Evolutionary conservation across 2,113 vertebrate species (phyloP), one percentile per base, ranked within the genome.

Genomic region (Colinus virginianus): DNA sequence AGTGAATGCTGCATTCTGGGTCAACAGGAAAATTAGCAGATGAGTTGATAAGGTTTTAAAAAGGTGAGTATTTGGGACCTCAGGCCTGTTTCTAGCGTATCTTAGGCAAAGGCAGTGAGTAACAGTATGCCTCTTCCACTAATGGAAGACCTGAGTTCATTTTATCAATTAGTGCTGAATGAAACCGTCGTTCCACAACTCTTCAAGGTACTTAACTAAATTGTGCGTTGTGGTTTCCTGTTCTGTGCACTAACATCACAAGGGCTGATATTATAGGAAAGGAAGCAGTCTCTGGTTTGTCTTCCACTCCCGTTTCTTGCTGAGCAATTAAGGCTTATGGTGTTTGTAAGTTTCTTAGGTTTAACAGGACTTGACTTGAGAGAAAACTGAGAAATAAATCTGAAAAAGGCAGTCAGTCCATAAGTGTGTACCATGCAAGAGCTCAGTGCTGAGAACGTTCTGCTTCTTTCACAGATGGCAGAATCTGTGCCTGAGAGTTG

Each of bases 101-200:
- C 63, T 69, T 76, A 4, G 0, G 0, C 32, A 34, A 28, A 56
- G 23, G 9, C 19, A 28, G 0, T 36, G 23, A 66, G 4, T 58
- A 86, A 10, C 38, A 53, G 30, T 0, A 0, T 87, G 70, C 30
- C n/a, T 76, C 75, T 88, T 67, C 46, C 59, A 36, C 40, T 77
- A 7, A 63, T 80, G 59, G 80, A 61, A 38, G 78, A 20, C 51
- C 36, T n/a, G 56, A 5, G 8, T 48, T 85, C 34, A 16, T 11
- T 71, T 93, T 6, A 8, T 48, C n/a, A 14, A 49, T 22, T 32
- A 26, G 28, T 32, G 36, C 34, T 46, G 40, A 63, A 88, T 62
- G 84, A 87, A 72, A 46, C 26, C 1, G 5, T 84, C 74, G 74
- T 17, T n/a, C 48, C 23, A 74, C 49, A 79, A 16, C 20, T 17